These are phyloP conservation scores for Athene cunicularia DNA, from an alignment of 2,113 vertebrate genomes.

Conservation along the genomic window DNA sequence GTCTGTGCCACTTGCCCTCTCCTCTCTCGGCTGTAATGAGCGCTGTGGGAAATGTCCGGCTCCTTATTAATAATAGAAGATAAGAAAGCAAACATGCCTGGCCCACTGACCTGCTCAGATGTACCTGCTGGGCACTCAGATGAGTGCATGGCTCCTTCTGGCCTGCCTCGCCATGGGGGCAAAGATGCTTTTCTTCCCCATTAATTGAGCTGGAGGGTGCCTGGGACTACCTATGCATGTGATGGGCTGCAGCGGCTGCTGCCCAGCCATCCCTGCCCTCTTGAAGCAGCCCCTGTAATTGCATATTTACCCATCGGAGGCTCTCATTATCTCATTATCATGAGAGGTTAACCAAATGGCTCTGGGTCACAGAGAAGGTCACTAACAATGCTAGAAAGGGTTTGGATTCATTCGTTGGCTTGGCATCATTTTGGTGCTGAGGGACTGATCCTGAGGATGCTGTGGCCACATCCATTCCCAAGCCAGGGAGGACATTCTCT, in stretches of 20 bases:
- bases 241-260: background rate
- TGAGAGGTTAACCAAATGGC: background rate
- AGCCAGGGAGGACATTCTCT: background rate
- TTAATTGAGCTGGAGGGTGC: background rate
- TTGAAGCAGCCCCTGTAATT: background rate
- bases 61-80: background rate
- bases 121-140: background rate
- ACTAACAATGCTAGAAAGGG: background rate
- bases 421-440: rapidly evolving
- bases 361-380: background rate
- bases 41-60: background rate
- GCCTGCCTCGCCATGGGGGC: background rate
- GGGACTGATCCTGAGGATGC: background rate
- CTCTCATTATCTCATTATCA: background rate
- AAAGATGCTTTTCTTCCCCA: background rate
- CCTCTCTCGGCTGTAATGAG: background rate
- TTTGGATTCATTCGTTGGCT: background rate
- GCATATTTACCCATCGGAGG: background rate
- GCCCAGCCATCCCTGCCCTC: background rate
- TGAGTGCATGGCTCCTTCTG: rapidly evolving
- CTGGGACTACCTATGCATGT: rapidly evolving
- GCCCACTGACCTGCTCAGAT: background rate
- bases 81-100: background rate
- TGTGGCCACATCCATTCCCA: rapidly evolving
- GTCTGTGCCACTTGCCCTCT: background rate